Evolutionary conservation across 2,888 invertebrate species (phyloP).

Genomic region (Achlya flavicornis): DNA sequence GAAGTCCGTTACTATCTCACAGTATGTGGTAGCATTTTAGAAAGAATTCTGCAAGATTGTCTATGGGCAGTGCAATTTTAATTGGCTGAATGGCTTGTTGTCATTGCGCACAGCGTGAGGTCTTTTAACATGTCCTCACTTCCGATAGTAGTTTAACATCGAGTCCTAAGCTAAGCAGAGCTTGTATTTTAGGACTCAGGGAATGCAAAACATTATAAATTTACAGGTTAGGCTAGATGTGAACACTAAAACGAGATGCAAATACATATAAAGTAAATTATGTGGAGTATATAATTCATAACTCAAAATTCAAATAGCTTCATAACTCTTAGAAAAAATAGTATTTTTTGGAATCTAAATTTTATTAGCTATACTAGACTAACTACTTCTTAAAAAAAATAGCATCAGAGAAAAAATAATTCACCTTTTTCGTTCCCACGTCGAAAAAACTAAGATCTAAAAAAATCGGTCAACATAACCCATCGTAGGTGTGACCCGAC

Average conservation of each 20-base stretch:
- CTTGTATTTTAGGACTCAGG: too few species aligned
- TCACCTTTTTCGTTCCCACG: slow-evolving; percentile 25
- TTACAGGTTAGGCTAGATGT: too few species aligned
- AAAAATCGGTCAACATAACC: slow-evolving; percentile 37
- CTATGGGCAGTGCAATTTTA: slow-evolving; percentile 19
- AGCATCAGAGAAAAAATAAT: neutral
- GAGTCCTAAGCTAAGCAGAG: too few species aligned
- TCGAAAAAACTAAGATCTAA: slow-evolving; percentile 17
- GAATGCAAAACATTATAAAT: too few species aligned
- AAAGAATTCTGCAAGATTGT: slow-evolving; percentile 19
- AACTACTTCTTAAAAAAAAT: neutral
- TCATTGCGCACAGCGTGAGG: slow-evolving; percentile 50
- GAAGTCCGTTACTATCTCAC: slow-evolving; percentile 48
- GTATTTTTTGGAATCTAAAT: too few species aligned
- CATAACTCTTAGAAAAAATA: too few species aligned
- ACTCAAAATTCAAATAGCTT: too few species aligned
- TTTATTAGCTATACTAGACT: too few species aligned
- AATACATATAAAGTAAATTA: too few species aligned
- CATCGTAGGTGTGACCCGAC: slow-evolving; percentile 44
- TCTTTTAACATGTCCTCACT: slow-evolving; percentile 33
- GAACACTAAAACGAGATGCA: too few species aligned
- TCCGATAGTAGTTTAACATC: slow-evolving; percentile 24
- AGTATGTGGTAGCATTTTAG: slow-evolving; percentile 34
- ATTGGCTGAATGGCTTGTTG: slow-evolving; percentile 55
- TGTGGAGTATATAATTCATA: too few species aligned